A percentile compares a stretch with the other conserved stretches of the same genome.
phyloP scores from a whole-genome alignment of 1,140 invertebrate species.

The Drosophila nigromelanica region DNA sequence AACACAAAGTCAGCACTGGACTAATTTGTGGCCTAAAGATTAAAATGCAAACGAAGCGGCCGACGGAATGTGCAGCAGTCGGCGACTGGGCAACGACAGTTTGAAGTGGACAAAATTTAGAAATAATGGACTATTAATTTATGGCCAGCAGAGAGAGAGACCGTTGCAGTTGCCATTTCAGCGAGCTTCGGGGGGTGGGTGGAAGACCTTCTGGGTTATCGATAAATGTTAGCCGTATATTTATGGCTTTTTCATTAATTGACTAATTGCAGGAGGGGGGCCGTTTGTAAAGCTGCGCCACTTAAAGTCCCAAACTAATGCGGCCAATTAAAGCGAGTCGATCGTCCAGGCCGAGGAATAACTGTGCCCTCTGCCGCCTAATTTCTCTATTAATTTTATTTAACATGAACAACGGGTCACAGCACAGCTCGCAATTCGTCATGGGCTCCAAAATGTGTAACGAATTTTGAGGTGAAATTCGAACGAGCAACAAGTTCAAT shows the following conservation, averaged over 20 bases:
- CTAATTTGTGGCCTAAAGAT: slow-evolving; percentile 74
- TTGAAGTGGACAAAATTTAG: slow-evolving; percentile 79
- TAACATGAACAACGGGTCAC: slow-evolving; percentile 53
- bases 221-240: slow-evolving; percentile 63
- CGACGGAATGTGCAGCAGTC: slow-evolving; percentile 47
- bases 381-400: slow-evolving; percentile 81
- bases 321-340: slow-evolving; percentile 58
- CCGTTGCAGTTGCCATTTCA: slow-evolving; percentile 65
- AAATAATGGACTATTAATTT: slow-evolving; percentile 83
- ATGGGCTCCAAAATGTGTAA: slow-evolving; percentile 60
- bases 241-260: slow-evolving; percentile 77
- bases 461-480: slow-evolving; percentile 59
- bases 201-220: slow-evolving; percentile 57
- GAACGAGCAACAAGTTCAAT: slow-evolving; percentile 39
- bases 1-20: slow-evolving; percentile 69
- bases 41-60: slow-evolving; percentile 77
- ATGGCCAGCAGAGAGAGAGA: slow-evolving; percentile 46
- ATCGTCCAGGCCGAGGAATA: neutral
- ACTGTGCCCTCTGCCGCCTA: slow-evolving; percentile 44
- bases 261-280: slow-evolving; percentile 64
- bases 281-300: slow-evolving; percentile 47
- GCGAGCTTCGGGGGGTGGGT: neutral
- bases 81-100: slow-evolving; percentile 69
- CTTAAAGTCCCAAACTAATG: slow-evolving; percentile 71
- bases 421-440: slow-evolving; percentile 55